phyloP scores from a whole-genome alignment of 1,140 invertebrate species.

The Heliconius congener region DNA sequence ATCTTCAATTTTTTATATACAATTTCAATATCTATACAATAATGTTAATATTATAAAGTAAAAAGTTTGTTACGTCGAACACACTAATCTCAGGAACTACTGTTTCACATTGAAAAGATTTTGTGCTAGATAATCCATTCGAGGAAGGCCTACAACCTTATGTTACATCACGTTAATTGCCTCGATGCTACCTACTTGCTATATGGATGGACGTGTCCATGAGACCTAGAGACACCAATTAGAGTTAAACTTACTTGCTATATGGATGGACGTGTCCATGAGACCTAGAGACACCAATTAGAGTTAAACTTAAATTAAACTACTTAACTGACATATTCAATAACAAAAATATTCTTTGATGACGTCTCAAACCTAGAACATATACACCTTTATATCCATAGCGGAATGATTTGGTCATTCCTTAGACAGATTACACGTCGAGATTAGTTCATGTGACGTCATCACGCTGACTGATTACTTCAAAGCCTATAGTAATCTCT shows the following conservation, averaged over 20 bases:
- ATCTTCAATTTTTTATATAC: too few relatives aligned
- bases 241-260: neutral
- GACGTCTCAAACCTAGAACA: neutral
- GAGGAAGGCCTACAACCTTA: too few relatives aligned
- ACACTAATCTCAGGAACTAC: too few relatives aligned
- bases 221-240: neutral
- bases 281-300: neutral
- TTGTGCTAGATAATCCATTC: too few relatives aligned
- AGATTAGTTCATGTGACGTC: conserved; percentile 38
- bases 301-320: neutral
- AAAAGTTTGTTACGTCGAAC: too few relatives aligned
- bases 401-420: conserved; percentile 17
- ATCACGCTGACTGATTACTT: conserved; percentile 35
- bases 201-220: too few relatives aligned
- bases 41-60: too few relatives aligned
- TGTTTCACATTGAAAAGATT: too few relatives aligned
- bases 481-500: conserved; percentile 35
- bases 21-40: too few relatives aligned
- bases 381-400: neutral
- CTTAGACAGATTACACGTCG: conserved; percentile 33
- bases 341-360: neutral
- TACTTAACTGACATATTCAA: neutral
- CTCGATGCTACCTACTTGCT: too few relatives aligned
- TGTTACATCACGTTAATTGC: too few relatives aligned
- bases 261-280: too few relatives aligned